Evolutionary conservation across 1,140 invertebrate genomes (phyloP), one percentile per base, ranked within the genome.

Genomic region (Conus ventricosus): DNA sequence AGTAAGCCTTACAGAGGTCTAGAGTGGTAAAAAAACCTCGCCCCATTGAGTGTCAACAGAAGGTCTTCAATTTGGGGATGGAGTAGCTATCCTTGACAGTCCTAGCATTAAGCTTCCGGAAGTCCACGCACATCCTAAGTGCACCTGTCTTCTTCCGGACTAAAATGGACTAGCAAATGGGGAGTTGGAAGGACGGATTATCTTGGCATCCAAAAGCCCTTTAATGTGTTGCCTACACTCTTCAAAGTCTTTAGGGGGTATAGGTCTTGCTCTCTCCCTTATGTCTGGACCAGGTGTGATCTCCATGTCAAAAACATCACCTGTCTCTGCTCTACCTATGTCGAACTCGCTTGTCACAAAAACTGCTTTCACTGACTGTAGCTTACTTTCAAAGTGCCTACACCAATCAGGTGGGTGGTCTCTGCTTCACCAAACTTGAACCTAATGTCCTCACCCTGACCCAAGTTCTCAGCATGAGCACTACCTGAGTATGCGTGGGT

Each of bases 111-210:
- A 78, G 10, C 3, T 10, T 10, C 75, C 75, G 13, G 81, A 67
- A 87, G 17, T 87, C 63, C 5, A 87, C 39, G 51, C 85, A 87
- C 23, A 87, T 20, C 63, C 85, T 51, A 20, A 87, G 57, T 11
- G 25, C 53, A 7, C 76, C 76, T 5, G 25, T n/a, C 53, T 87
- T 87, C 27, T 87, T 87, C 53, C 87, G 57, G 23, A 87, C 87
- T 81, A 81, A 15, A 6, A 63, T 15, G 83, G 83, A 60, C 54
- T 57, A 15, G 15, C 83, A 60, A 63, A 63, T 39, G 83, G 54
- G 23, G 54, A 84, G 1, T n/a, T 13, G 6, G 54, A 60, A 7
- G 54, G 57, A 13, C 55, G 8, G 4, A 84, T 84, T 7, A 84
- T 60, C 6, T 84, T 53, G 13, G 80, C 80, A 84, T 60, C 54